phyloP scores from a whole-genome alignment of 2,797 vertebrate species.

The Otolemur crassicaudatus region DNA sequence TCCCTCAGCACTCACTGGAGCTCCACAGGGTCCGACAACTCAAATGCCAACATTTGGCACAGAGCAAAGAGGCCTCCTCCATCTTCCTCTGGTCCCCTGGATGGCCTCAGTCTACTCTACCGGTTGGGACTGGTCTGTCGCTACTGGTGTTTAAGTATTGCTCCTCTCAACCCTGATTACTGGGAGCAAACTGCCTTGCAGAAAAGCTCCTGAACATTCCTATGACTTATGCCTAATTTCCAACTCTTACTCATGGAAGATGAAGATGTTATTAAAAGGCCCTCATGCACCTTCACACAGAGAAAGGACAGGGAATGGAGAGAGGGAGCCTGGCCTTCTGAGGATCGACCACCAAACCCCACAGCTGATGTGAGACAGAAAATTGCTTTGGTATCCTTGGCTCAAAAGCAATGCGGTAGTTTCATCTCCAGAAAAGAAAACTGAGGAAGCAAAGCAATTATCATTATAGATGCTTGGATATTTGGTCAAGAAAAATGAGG shows the following conservation, averaged over 20 bases:
- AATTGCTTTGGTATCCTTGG: not conserved
- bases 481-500: not conserved
- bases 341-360: not conserved
- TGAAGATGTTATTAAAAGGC: not conserved
- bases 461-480: not conserved
- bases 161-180: not conserved
- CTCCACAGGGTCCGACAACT: not conserved
- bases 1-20: not conserved
- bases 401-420: not conserved
- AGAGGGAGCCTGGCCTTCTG: not conserved
- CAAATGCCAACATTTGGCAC: not conserved
- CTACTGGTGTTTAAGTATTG: not conserved
- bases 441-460: not conserved
- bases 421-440: slow-evolving; percentile 24
- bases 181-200: not conserved
- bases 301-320: not conserved
- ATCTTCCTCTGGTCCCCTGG: not conserved
- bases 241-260: not conserved
- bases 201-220: not conserved
- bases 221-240: not conserved
- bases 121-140: not conserved
- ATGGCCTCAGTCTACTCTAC: not conserved
- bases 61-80: not conserved
- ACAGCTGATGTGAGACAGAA: not conserved
- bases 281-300: not conserved